A percentile compares a stretch with the other conserved stretches of the same genome.
These are phyloP conservation scores for Goniozus legneri DNA, from an alignment of 1,140 invertebrate species.

Conservation along the genomic window DNA sequence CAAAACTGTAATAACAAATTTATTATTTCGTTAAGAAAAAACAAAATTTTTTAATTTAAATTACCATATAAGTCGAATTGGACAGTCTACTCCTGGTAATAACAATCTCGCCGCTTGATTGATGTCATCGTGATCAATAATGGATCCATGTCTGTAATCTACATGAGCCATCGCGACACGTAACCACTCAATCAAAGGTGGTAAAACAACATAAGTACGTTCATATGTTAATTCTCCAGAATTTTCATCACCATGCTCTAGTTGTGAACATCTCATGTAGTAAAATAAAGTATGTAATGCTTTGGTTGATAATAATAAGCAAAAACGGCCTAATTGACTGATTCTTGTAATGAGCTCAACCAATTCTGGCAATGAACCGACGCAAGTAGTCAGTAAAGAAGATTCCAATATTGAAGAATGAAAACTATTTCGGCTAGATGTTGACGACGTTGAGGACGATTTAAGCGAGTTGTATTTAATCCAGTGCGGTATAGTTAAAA, in stretches of 20 bases:
- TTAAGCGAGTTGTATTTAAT: constrained; percentile 74
- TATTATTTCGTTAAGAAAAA: constrained; percentile 2
- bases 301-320: constrained; percentile 60
- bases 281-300: constrained; percentile 80
- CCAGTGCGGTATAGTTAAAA: constrained; percentile 79
- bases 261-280: constrained; percentile 87
- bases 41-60: background rate
- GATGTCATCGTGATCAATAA: constrained; percentile 83
- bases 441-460: constrained; percentile 53
- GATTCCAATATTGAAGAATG: constrained; percentile 58
- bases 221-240: constrained; percentile 75
- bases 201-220: constrained; percentile 79
- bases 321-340: constrained; percentile 39
- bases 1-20: constrained; percentile 41
- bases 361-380: constrained; percentile 75
- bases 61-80: constrained; percentile 65
- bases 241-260: constrained; percentile 61
- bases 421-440: constrained; percentile 41
- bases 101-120: constrained; percentile 81
- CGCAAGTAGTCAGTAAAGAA: constrained; percentile 80
- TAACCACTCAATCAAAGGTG: constrained; percentile 84
- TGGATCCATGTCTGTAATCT: constrained; percentile 72
- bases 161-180: constrained; percentile 78
- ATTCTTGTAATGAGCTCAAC: constrained; percentile 67
- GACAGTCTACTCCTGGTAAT: constrained; percentile 84